phyloP scores from a whole-genome alignment of 1,140 invertebrate genomes.

The Drosophila tani region DNA sequence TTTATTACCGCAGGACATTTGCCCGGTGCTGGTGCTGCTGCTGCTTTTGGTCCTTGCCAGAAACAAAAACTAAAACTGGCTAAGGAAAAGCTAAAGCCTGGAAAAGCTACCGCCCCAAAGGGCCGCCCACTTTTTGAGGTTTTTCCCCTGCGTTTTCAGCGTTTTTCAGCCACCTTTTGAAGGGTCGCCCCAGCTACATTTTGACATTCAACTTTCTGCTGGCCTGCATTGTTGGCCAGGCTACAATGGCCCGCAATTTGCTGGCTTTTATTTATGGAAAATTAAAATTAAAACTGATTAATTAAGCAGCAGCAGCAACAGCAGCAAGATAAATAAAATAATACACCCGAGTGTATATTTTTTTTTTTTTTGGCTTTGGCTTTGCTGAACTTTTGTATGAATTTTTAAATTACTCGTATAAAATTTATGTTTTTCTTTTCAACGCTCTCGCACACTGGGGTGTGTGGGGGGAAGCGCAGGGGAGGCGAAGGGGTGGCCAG shows the following conservation, averaged over 20 bases:
- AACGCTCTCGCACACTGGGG: constrained; percentile 24
- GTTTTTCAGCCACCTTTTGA: constrained; percentile 14
- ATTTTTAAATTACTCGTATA: constrained; percentile 66
- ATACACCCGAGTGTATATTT: constrained; percentile 19
- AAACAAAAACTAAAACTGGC: constrained; percentile 4
- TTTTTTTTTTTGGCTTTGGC: constrained; percentile 23
- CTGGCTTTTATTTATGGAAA: constrained; percentile 52
- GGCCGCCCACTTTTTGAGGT: constrained; percentile 31
- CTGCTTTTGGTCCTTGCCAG: constrained; percentile 25
- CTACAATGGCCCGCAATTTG: constrained; percentile 39
- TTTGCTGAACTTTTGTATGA: constrained; percentile 62
- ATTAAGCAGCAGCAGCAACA: constrained; percentile 52
- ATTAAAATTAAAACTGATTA: constrained; percentile 68
- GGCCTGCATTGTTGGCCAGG: constrained; percentile 24
- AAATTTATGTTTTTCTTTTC: constrained; percentile 62
- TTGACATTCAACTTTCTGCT: constrained; percentile 32
- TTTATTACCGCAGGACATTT: constrained; percentile 56
- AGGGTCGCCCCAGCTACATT: constrained; percentile 28
- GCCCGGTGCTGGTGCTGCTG: constrained; percentile 8
- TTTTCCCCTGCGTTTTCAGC: constrained; percentile 17
- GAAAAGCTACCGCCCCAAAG: neutral
- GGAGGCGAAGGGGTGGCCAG: constrained; percentile 43
- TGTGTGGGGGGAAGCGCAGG: too few species aligned
- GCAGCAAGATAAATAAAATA: constrained; percentile 57
- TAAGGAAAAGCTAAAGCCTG: neutral